Percentiles rank a stretch among this genome's conserved stretches.
Evolutionary conservation across 1,140 invertebrate species (phyloP).

Genomic region (Trichogramma pretiosum): DNA sequence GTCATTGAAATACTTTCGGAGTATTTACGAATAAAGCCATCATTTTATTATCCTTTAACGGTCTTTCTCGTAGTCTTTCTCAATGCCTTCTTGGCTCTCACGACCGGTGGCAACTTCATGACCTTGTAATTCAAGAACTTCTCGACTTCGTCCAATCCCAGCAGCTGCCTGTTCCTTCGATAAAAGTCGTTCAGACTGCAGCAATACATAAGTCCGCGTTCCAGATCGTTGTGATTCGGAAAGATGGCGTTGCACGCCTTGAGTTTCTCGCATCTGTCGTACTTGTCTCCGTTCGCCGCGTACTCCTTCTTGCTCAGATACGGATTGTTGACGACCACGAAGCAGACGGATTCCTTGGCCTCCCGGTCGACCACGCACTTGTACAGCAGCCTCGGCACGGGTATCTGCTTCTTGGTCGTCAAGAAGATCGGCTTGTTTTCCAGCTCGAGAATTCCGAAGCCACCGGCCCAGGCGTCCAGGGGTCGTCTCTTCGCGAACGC

Average conservation of each 20-base stretch:
- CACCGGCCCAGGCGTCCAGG: constrained; percentile 45
- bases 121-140: background rate
- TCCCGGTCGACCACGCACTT: constrained; percentile 49
- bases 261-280: background rate
- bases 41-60: too few species aligned
- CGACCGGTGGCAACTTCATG: background rate
- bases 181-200: constrained; percentile 2
- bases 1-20: too few species aligned
- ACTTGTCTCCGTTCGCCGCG: background rate
- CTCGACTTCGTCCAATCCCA: constrained; percentile 6
- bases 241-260: background rate
- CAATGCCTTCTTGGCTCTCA: too few species aligned
- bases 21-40: too few species aligned
- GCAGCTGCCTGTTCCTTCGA: background rate
- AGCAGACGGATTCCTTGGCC: constrained; percentile 44
- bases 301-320: constrained; percentile 28
- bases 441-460: constrained; percentile 34
- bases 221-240: background rate
- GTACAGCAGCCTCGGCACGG: constrained; percentile 45
- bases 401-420: background rate
- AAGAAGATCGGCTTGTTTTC: background rate
- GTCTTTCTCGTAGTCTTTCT: too few species aligned
- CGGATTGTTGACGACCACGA: constrained; percentile 56
- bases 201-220: constrained; percentile 7
- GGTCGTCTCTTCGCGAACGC: constrained; percentile 19